Base-by-base conservation (phyloP, 2,113 vertebrate genomes). In the Cynoglossus semilaevis region DNA sequence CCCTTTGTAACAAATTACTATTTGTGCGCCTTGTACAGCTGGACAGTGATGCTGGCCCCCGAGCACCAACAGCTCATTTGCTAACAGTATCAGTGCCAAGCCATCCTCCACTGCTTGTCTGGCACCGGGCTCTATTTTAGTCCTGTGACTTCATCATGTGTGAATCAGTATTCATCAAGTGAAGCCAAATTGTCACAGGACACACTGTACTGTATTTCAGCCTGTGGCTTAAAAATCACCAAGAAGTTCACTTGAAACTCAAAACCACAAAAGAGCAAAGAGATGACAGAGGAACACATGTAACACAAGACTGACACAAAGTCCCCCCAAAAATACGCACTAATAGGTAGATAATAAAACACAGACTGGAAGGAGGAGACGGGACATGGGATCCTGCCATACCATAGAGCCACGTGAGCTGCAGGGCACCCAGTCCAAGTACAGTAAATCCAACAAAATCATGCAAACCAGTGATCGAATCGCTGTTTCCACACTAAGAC, bases 401-500 rank as follows among this genome's bases (percentile, higher is more conserved):
- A 63, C 65, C 22, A 58, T 54, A 51, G 58, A 72, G 70, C 51
- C 53, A 60, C 63, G 63, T 40, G 62, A 70, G 67, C 56, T 80
- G 17, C 69, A 74, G 76, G 74, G 80, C 76, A 79, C 82, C 68
- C 38, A 73, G 84, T 83, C 76, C 78, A 74, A 83, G 79, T 69
- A 88, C 69, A 86, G 77, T 79, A 82, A 88, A 88, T 83, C 82
- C 74, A 71, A 63, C 67, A 68, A 77, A 79, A 79, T 76, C 79
- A 81, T 63, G 56, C 57, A 71, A 73, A 44, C 58, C 54, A 54
- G 51, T 41, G 38, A 78, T 74, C 79, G 79, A 78, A 81, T 74
- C 65, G 66, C 67, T 72, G 71, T 77, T 84, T 77, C 76, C 76
- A 81, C 51, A 80, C 69, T 46, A 71, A 69, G 66, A 62, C 3